Evolutionary conservation across 1,140 invertebrate genomes (phyloP).

Genomic region (Leguminivora glycinivorella): DNA sequence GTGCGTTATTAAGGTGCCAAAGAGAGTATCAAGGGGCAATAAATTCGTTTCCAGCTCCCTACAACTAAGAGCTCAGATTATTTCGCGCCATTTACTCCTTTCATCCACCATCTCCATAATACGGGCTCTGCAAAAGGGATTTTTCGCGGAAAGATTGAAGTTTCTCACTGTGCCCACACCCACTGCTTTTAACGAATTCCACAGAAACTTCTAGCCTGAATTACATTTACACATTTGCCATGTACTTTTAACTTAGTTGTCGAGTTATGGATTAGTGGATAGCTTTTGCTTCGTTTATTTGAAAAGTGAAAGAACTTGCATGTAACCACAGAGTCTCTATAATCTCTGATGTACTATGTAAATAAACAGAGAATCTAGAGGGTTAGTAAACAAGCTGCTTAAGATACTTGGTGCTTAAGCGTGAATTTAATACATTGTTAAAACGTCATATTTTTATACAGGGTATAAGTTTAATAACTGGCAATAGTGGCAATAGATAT

Average conservation of each 20-base stretch:
- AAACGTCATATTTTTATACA: too few relatives aligned
- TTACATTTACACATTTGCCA: constrained; percentile 25
- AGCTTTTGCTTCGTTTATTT: background rate
- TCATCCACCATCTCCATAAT: constrained; percentile 72
- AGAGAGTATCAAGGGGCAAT: constrained; percentile 71
- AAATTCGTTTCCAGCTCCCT: constrained; percentile 74
- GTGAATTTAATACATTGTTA: too few relatives aligned
- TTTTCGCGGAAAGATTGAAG: constrained; percentile 61
- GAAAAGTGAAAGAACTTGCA: background rate
- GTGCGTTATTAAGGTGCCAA: constrained; percentile 65
- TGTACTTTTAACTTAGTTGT: constrained; percentile 26
- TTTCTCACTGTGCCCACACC: constrained; percentile 56
- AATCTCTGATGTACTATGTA: too few relatives aligned
- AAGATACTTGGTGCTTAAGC: too few relatives aligned
- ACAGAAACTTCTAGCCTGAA: constrained; percentile 32
- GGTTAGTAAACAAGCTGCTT: too few relatives aligned
- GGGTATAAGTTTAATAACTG: too few relatives aligned
- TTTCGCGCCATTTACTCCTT: constrained; percentile 77
- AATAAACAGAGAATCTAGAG: too few relatives aligned
- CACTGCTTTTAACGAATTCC: constrained; percentile 55
- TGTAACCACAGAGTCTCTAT: background rate
- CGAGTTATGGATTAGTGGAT: background rate
- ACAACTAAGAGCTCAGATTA: constrained; percentile 76
- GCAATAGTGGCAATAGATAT: too few relatives aligned
- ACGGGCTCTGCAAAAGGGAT: constrained; percentile 58